Evolutionary conservation across 2,888 invertebrate species (phyloP).

Genomic region (Coronaproctus castanopsis): DNA sequence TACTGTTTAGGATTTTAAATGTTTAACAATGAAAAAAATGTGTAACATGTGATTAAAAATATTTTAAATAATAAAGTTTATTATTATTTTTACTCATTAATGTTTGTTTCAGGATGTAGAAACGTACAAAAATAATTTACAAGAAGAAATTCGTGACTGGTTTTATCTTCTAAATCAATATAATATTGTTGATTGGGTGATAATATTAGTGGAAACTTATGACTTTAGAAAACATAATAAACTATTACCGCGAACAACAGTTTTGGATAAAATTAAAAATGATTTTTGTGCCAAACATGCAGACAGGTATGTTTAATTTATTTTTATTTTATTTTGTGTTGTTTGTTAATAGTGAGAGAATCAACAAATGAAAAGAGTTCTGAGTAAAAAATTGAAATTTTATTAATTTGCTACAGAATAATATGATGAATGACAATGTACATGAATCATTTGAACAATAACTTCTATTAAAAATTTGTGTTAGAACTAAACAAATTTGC

Average conservation of each 20-base stretch:
- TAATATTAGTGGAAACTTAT: constrained; percentile 76
- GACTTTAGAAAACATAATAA: constrained; percentile 83
- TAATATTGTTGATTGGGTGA: constrained; percentile 76
- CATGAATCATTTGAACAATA: too few relatives aligned
- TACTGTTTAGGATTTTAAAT: not conserved
- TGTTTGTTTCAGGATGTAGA: constrained; percentile 82
- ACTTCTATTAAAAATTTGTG: too few relatives aligned
- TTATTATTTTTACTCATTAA: not conserved
- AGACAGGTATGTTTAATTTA: constrained; percentile 35
- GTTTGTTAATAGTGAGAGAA: too few relatives aligned
- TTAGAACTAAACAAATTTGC: too few relatives aligned
- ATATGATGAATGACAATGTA: too few relatives aligned
- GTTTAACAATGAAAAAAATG: not conserved
- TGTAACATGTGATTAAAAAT: not conserved
- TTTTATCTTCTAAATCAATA: constrained; percentile 50
- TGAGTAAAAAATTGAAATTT: too few relatives aligned
- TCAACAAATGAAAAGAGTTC: too few relatives aligned
- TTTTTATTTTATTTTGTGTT: constrained; percentile 4
- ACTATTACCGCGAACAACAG: constrained; percentile 73
- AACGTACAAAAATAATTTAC: constrained; percentile 63
- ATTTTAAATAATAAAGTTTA: not conserved
- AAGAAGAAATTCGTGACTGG: constrained; percentile 80
- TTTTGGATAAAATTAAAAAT: constrained; percentile 78
- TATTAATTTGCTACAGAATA: too few relatives aligned
- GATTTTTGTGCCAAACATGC: constrained; percentile 83